A percentile compares a stretch with the other conserved stretches of the same genome.
These are phyloP conservation scores for Tenthredo mesomela DNA, from an alignment of 2,888 invertebrate genomes.

Conservation along the genomic window DNA sequence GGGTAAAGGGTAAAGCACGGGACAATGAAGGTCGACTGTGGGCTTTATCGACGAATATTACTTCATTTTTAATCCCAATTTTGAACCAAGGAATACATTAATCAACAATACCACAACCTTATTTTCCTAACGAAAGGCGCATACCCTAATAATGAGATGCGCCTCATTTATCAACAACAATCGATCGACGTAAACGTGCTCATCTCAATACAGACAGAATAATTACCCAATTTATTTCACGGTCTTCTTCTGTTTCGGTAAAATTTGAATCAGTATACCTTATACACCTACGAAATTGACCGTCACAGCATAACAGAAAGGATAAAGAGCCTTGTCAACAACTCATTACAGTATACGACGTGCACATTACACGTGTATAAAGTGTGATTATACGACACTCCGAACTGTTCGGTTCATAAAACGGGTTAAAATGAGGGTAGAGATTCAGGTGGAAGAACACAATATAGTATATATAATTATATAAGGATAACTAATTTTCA, in stretches of 20 bases:
- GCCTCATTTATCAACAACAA: background rate
- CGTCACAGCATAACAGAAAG: background rate
- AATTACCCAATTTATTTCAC: background rate
- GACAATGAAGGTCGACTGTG: background rate
- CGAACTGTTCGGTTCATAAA: background rate
- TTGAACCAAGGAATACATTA: background rate
- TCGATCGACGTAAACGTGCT: background rate
- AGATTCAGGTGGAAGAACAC: background rate
- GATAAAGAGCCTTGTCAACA: background rate
- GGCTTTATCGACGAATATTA: background rate
- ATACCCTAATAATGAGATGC: background rate
- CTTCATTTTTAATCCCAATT: slow-evolving; percentile 15
- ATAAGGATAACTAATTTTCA: slow-evolving; percentile 20
- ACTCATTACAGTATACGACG: background rate
- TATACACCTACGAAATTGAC: background rate
- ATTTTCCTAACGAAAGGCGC: background rate
- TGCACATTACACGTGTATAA: background rate
- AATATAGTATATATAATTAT: background rate
- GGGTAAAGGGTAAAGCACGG: background rate
- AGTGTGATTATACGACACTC: background rate
- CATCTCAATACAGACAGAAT: background rate
- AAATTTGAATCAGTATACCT: background rate
- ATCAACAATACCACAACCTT: background rate
- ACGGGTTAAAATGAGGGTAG: background rate
- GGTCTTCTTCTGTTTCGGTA: background rate